Conservation (phyloP, 2,797 vertebrate genomes). For the Cynopterus sphinx region DNA sequence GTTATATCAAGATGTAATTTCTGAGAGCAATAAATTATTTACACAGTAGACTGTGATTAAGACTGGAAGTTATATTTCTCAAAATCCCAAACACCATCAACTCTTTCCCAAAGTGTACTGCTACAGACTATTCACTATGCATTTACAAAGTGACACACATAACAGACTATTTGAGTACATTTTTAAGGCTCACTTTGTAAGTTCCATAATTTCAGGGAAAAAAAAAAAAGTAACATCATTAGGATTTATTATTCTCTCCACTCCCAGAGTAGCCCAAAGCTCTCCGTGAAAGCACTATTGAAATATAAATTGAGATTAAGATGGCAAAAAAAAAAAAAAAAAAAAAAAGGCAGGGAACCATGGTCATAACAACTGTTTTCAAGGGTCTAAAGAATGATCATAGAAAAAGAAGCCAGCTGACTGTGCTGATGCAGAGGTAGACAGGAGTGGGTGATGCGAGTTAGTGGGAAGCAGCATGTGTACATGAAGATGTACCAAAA, state of each 20-base stretch:
- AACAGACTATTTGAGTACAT: accelerated
- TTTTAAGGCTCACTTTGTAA: neutral
- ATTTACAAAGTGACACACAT: neutral
- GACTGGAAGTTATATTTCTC: neutral
- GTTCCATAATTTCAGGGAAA: neutral
- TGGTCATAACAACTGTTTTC: neutral
- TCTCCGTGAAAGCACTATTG: neutral
- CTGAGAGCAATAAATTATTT: neutral
- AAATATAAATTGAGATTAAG: neutral
- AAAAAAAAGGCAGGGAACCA: neutral
- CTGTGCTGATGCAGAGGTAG: neutral
- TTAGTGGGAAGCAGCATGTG: neutral
- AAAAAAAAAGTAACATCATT: neutral
- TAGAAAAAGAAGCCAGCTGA: neutral
- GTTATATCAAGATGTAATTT: neutral
- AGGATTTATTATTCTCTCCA: neutral
- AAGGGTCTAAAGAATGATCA: neutral
- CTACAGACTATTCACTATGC: neutral
- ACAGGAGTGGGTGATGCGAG: neutral
- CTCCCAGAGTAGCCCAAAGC: neutral
- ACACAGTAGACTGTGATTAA: neutral
- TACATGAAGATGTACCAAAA: accelerated
- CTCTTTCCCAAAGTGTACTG: neutral
- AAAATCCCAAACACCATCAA: neutral
- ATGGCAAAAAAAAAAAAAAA: neutral